Conservation (phyloP, 37 sponge, comb jelly and placozoan genomes). For the Eunapius fragilis region DNA sequence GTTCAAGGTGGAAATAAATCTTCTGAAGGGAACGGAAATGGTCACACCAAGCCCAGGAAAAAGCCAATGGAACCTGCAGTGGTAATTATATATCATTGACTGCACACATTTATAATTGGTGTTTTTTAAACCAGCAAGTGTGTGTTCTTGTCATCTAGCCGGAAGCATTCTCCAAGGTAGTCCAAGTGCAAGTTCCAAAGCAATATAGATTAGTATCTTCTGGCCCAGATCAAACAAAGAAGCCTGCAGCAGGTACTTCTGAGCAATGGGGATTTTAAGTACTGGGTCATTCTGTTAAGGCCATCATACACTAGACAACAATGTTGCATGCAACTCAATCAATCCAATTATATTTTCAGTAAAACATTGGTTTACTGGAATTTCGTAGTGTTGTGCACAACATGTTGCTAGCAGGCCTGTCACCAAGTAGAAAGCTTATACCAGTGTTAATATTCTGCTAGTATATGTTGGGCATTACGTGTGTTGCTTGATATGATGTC, state of each 20-base stretch:
- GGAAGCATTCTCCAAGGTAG: slow-evolving; percentile 26
- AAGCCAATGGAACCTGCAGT: not conserved
- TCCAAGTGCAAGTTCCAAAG: slow-evolving; percentile 21
- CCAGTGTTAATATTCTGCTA: too few relatives aligned
- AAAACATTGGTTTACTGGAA: too few relatives aligned
- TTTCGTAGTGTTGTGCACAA: too few relatives aligned
- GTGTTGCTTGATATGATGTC: too few relatives aligned
- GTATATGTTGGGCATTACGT: too few relatives aligned
- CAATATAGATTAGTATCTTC: not conserved
- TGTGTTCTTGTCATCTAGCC: slow-evolving; percentile 29
- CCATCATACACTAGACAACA: too few relatives aligned
- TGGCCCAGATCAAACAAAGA: slow-evolving; percentile 5
- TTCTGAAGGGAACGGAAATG: not conserved
- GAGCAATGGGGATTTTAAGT: not conserved
- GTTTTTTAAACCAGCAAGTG: too few relatives aligned
- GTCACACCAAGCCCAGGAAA: not conserved
- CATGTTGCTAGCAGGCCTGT: too few relatives aligned
- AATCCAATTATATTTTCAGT: too few relatives aligned
- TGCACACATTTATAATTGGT: not conserved
- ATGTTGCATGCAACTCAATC: too few relatives aligned
- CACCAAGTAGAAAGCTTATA: too few relatives aligned
- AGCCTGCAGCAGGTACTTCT: slow-evolving; percentile 10
- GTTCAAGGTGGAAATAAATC: not conserved
- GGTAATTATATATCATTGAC: not conserved
- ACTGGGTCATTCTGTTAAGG: too few relatives aligned